Evolutionary conservation across 2,888 invertebrate species (phyloP).

Genomic region (Acrocera orbiculus): DNA sequence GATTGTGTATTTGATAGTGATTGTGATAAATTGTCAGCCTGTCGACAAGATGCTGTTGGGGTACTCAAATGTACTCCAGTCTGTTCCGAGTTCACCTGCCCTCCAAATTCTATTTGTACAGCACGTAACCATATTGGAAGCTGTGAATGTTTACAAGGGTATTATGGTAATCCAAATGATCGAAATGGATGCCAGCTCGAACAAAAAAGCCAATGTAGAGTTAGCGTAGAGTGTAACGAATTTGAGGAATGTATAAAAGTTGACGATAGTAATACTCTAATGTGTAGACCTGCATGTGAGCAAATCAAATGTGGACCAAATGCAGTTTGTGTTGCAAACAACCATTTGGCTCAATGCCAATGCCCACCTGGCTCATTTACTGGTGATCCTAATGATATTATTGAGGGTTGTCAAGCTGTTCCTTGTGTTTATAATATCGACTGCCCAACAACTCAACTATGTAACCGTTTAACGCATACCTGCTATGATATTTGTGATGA

Average conservation of each 20-base stretch:
- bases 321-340: conserved; percentile 74
- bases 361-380: conserved; percentile 76
- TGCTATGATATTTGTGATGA: conserved; percentile 68
- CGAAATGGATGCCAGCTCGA: conserved; percentile 66
- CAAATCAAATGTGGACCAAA: conserved; percentile 63
- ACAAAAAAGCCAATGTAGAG: conserved; percentile 55
- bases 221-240: conserved; percentile 68
- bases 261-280: conserved; percentile 36
- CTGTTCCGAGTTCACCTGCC: conserved; percentile 68
- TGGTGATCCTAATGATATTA: conserved; percentile 65
- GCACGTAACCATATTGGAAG: conserved; percentile 53
- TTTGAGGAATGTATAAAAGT: conserved; percentile 56
- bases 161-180: conserved; percentile 76
- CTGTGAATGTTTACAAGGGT: conserved; percentile 72
- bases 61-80: conserved; percentile 65
- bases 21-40: conserved; percentile 51
- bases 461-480: conserved; percentile 64
- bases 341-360: conserved; percentile 76
- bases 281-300: conserved; percentile 65
- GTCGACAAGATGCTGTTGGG: conserved; percentile 67
- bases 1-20: conserved; percentile 55
- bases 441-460: conserved; percentile 60
- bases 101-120: conserved; percentile 64
- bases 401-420: conserved; percentile 57
- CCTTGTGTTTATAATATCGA: conserved; percentile 77